Conservation (phyloP, 1,140 invertebrate species). For the Eubasilissa regina region DNA sequence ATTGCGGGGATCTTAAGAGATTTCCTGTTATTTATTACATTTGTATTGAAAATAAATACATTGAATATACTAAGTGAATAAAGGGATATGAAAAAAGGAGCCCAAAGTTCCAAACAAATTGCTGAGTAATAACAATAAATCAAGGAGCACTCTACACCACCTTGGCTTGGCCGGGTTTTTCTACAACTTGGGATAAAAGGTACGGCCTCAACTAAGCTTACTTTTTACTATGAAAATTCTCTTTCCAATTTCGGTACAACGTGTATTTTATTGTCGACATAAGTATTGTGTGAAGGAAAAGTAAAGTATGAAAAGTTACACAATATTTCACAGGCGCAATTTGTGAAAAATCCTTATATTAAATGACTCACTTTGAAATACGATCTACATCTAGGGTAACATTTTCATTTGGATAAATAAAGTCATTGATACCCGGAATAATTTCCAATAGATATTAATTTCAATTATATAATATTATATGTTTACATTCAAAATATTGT, state of each 20-base stretch:
- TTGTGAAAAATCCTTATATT: conserved; percentile 1
- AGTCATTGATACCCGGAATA: too few species aligned
- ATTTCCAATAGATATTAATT: too few species aligned
- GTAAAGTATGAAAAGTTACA: conserved; percentile 28
- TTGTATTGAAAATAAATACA: conserved; percentile 49
- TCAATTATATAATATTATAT: too few species aligned
- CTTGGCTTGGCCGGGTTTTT: conserved; percentile 44
- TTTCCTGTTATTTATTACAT: conserved; percentile 43
- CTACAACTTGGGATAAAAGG: conserved; percentile 31
- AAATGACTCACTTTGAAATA: too few species aligned
- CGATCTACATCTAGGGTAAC: too few species aligned
- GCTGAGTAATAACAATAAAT: conserved; percentile 51
- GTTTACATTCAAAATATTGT: too few species aligned
- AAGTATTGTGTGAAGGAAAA: conserved; percentile 36
- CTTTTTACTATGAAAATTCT: conserved; percentile 40
- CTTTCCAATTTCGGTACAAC: conserved; percentile 41
- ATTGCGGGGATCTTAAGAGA: conserved; percentile 35
- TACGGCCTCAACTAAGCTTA: conserved; percentile 29
- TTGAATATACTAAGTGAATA: conserved; percentile 43
- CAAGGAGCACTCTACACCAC: conserved; percentile 46
- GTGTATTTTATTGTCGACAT: conserved; percentile 41
- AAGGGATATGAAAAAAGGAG: conserved; percentile 35
- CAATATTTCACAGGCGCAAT: conserved; percentile 29
- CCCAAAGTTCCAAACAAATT: conserved; percentile 50
- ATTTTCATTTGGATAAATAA: too few species aligned